Base-by-base conservation (phyloP, 2,113 vertebrate genomes). In the Probosciger aterrimus region DNA sequence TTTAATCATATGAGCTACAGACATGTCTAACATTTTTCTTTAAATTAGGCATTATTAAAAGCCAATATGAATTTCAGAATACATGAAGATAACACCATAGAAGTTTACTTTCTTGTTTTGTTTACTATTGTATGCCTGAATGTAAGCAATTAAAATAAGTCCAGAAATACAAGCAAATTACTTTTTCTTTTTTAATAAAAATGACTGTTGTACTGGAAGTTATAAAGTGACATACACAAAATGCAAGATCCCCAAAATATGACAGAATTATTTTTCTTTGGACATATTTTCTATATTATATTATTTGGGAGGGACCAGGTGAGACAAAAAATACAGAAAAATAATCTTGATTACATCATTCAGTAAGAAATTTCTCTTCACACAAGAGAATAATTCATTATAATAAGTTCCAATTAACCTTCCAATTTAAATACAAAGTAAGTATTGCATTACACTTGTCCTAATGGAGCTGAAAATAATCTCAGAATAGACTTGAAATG, bases 1-100 rank as follows among this genome's bases (percentile, higher is more conserved):
- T 95, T 94, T 97, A 90, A 96, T 81, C 33, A 52, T 18, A 50
- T 52, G 86, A 89, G 44, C 80, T 74, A 63, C 86, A 90, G 82
- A 73, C 81, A 84, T 39, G 69, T 52, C 88, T 88, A 47, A 39
- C 22, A 82, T 82, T 95, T 93, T 37, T 90, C 64, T 92, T 92
- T 92, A 93, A 86, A 78, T 77, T 60, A 81, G 50, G 52, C 33
- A 73, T 78, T 92, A 81, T 86, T 86, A 93, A 96, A 94, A 90
- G 82, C 20, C 60, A 90, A 4, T 18, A 53, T 0, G 12, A 68
- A 57, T 79, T 93, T 94, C 82, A 75, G 64, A 92, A 77, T 49
- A 76, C 41, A 60, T 28, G 10, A 80, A 47, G 65, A 76, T 19
- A 82, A 43, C 15, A 79, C 17, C 46, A 60, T 1, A 60, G 39